Conservation (phyloP, 2,888 invertebrate species). For the Anticlea derivata region DNA sequence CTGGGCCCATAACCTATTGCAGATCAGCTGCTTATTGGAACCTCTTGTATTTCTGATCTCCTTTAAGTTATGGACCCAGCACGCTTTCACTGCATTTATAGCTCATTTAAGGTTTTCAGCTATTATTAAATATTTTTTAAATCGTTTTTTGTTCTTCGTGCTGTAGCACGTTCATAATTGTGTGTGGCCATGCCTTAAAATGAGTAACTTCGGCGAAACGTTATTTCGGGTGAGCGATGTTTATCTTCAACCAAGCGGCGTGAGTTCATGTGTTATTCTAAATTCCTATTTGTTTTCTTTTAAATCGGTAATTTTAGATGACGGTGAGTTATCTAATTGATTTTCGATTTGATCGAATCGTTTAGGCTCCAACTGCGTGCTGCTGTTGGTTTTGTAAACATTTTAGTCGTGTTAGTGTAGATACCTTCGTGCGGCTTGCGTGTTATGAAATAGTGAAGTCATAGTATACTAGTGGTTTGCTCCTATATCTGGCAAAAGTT, state of each 20-base stretch:
- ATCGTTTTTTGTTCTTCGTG: neutral
- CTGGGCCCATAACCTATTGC: too few species aligned
- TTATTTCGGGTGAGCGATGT: constrained; percentile 71
- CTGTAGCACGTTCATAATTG: too few species aligned
- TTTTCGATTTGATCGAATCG: constrained; percentile 35
- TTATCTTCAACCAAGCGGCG: constrained; percentile 62
- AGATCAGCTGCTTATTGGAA: too few species aligned
- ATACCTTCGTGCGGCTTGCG: too few species aligned
- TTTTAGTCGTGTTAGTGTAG: constrained; percentile 6
- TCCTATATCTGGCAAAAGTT: too few species aligned
- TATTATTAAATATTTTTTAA: too few species aligned
- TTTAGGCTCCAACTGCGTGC: constrained; percentile 9
- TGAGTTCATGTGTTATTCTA: constrained; percentile 65
- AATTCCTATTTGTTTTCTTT: constrained; percentile 69
- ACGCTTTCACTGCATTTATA: too few species aligned
- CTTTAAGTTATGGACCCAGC: too few species aligned
- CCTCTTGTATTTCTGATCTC: too few species aligned
- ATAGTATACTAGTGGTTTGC: too few species aligned
- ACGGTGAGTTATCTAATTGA: constrained; percentile 50
- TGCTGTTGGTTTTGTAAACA: constrained; percentile 15
- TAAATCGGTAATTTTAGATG: constrained; percentile 70
- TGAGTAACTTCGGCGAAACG: constrained; percentile 44
- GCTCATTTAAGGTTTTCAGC: too few species aligned
- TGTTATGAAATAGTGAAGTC: neutral
- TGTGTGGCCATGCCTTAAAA: constrained; percentile 24